phyloP scores from a whole-genome alignment of 2,888 invertebrate species.

The Morpho helenor region DNA sequence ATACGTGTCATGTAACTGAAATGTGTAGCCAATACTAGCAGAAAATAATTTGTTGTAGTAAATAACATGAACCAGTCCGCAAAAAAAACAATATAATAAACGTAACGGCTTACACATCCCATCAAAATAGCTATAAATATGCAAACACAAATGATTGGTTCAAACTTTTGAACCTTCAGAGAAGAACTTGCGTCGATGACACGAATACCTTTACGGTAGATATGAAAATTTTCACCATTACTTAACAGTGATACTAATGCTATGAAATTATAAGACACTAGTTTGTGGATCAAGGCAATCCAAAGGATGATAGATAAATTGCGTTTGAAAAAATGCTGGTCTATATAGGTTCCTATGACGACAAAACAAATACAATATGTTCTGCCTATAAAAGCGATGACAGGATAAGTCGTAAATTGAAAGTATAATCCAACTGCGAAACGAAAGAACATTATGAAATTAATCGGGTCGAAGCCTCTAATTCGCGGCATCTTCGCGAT shows the following conservation, averaged over 20 bases:
- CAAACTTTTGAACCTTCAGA: slow-evolving; percentile 5
- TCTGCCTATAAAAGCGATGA: slow-evolving; percentile 2
- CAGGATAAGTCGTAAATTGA: background rate
- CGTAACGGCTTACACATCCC: background rate
- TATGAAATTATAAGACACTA: background rate
- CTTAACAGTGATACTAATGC: slow-evolving; percentile 4
- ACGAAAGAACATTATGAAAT: slow-evolving; percentile 3
- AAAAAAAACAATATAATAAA: background rate
- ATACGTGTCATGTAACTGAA: slow-evolving; percentile 2
- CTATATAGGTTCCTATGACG: background rate
- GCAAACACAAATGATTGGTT: background rate
- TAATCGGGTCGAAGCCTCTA: background rate
- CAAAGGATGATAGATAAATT: background rate
- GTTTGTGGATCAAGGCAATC: background rate
- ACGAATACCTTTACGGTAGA: slow-evolving; percentile 2
- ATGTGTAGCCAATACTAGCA: background rate
- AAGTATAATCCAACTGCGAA: slow-evolving; percentile 8
- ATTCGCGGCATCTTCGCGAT: background rate
- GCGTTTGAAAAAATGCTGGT: background rate
- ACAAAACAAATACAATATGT: slow-evolving; percentile 4
- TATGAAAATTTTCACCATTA: slow-evolving; percentile 9
- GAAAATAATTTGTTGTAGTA: background rate
- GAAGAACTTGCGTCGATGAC: background rate
- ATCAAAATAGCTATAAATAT: background rate
- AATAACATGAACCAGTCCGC: background rate